Percentiles rank a stretch among this genome's conserved stretches.
Evolutionary conservation across 2,797 vertebrate species (phyloP).

Genomic region (Pseudomugil gertrudae): DNA sequence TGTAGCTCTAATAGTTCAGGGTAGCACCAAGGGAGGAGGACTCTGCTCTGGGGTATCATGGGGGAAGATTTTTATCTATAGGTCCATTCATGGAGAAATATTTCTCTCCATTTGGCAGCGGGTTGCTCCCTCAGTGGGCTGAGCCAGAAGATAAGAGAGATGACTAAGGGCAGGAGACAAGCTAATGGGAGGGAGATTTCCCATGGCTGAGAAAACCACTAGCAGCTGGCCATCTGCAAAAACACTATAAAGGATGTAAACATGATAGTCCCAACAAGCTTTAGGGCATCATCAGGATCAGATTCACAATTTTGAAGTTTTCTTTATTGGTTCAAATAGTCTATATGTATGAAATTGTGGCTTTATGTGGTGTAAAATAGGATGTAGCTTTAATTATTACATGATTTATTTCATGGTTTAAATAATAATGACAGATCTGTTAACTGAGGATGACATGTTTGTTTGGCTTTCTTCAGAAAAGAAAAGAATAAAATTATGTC

Average conservation of each 20-base stretch:
- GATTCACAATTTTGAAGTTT: conserved; percentile 24
- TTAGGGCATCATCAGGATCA: conserved; percentile 31
- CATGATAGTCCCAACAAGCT: conserved; percentile 56
- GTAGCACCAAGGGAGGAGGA: conserved; percentile 45
- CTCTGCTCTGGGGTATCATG: conserved; percentile 62
- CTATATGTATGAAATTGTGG: conserved; percentile 10
- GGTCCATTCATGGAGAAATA: conserved; percentile 74
- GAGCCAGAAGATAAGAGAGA: conserved; percentile 75
- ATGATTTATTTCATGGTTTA: conserved; percentile 31
- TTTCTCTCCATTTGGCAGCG: conserved; percentile 65
- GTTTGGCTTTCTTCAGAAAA: conserved; percentile 26
- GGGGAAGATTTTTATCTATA: conserved; percentile 70
- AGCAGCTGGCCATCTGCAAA: conserved; percentile 82
- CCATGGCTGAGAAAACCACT: conserved; percentile 70
- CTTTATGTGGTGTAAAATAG: conserved; percentile 6
- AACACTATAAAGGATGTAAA: conserved; percentile 66
- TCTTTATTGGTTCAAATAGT: conserved; percentile 1
- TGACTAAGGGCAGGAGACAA: conserved; percentile 77
- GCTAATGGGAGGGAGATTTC: conserved; percentile 76
- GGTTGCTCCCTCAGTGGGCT: conserved; percentile 50
- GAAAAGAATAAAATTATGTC: conserved; percentile 10
- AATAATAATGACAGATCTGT: conserved; percentile 32
- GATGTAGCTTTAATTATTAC: conserved; percentile 24
- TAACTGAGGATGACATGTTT: neutral
- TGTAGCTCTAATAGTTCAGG: conserved; percentile 50